Conservation (phyloP, 2,888 invertebrate genomes). For the Cylindroiulus punctatus region DNA sequence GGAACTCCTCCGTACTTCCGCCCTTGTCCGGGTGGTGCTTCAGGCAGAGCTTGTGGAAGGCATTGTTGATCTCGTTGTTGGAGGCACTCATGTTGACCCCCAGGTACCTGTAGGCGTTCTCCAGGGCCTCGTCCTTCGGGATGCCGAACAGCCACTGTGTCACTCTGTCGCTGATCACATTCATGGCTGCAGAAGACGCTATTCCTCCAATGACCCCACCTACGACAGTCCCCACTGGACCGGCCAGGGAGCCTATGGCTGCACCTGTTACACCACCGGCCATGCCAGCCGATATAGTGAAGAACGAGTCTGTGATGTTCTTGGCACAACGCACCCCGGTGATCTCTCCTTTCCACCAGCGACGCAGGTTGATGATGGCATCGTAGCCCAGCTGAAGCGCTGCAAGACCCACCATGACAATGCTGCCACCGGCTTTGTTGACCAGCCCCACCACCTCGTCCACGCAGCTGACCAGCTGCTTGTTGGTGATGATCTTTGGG, state of each 20-base stretch:
- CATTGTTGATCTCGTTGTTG: constrained; percentile 30
- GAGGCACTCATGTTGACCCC: background rate
- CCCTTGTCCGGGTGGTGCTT: constrained; percentile 47
- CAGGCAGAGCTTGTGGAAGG: constrained; percentile 49
- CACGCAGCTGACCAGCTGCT: constrained; percentile 37
- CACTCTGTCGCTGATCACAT: background rate
- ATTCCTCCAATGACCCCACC: constrained; percentile 31
- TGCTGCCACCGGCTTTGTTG: background rate
- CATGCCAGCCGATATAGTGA: background rate
- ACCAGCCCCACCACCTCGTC: constrained; percentile 48
- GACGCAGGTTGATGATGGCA: background rate
- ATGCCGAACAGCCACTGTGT: constrained; percentile 35
- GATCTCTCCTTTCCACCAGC: constrained; percentile 49
- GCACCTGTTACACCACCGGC: background rate
- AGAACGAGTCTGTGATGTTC: background rate
- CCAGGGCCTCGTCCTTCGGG: constrained; percentile 13
- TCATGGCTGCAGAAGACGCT: background rate
- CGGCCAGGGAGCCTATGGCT: background rate
- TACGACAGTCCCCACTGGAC: constrained; percentile 14
- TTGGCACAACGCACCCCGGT: constrained; percentile 21
- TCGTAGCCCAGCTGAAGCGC: constrained; percentile 22
- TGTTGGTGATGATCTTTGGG: constrained; percentile 45
- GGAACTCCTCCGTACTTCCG: constrained; percentile 16
- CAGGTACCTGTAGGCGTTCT: constrained; percentile 35
- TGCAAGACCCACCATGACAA: constrained; percentile 44